A percentile compares a stretch with the other conserved stretches of the same genome.
Conservation (phyloP, 2,888 invertebrate genomes). For the Andrena dorsata region DNA sequence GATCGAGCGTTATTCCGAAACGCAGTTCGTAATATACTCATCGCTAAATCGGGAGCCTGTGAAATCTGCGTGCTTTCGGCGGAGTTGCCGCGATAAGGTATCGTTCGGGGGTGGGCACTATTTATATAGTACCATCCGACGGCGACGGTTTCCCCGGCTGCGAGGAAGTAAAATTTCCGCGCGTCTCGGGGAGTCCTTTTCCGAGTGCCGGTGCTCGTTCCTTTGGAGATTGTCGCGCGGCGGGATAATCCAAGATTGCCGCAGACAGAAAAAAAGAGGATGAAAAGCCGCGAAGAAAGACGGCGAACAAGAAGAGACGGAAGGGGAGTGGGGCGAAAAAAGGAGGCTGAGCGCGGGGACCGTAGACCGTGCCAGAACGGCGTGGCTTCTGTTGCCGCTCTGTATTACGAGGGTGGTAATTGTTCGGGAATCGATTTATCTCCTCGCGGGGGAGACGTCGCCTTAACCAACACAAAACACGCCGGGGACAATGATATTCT, state of each 20-base stretch:
- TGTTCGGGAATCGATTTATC: constrained; percentile 71
- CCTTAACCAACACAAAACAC: constrained; percentile 59
- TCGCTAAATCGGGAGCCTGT: too few relatives aligned
- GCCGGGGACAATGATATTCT: constrained; percentile 66
- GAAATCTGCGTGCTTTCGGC: too few relatives aligned
- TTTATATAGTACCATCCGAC: background rate
- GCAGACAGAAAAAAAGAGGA: constrained; percentile 49
- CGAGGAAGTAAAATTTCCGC: constrained; percentile 14
- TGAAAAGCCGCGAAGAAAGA: constrained; percentile 28
- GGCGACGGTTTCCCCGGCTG: background rate
- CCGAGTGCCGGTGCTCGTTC: constrained; percentile 24
- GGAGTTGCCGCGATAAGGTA: background rate
- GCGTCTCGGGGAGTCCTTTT: constrained; percentile 5
- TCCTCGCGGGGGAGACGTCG: constrained; percentile 53
- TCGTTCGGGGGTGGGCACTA: background rate
- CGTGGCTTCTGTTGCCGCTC: constrained; percentile 50
- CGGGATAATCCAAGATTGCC: constrained; percentile 61
- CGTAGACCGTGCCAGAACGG: constrained; percentile 27
- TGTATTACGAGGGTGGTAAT: constrained; percentile 65
- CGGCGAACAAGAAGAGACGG: constrained; percentile 21
- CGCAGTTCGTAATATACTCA: too few relatives aligned
- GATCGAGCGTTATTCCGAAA: too few relatives aligned
- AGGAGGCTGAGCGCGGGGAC: constrained; percentile 10
- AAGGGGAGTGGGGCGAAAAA: background rate
- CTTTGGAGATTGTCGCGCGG: constrained; percentile 45